Base-by-base conservation (phyloP, 2,888 invertebrate genomes). In the Drosophila limbata region DNA sequence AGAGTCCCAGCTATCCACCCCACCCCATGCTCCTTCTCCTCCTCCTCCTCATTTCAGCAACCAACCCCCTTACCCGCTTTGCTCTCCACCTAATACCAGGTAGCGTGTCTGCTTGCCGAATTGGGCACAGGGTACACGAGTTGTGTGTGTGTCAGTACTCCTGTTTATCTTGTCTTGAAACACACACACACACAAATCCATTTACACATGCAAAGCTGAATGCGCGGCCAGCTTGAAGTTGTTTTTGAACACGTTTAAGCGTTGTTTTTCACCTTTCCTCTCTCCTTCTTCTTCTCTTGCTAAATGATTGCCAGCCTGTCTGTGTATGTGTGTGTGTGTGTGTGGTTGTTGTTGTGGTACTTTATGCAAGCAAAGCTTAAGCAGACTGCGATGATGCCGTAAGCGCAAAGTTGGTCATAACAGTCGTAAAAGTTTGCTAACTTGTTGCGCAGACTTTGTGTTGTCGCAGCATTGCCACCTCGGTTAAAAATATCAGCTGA, bases 321-420 rank as follows among this genome's bases (percentile, higher is more conserved):
- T 37, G 15, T 63, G 28, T 47, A 21, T 57, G 39, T 61, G 47
- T 59, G 44, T 62, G 44, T 52, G 39, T 71, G 45, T 62, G 25
- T 64, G 21, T 63, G 25, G 66, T 25, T 65, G 39, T 45, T 35
- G 67, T 61, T 65, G 68, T 75, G 72, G 70, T 77, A 84, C 72
- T 88, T 80, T 85, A 73, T 88, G 88, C 84, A 88, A 88, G 80
- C 88, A 69, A 66, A 72, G 69, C 66, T 82, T 72, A 70, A 79
- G 84, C 77, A 60, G 57, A 42, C 72, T n/a, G 47, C 59, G 48
- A 63, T 68, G 83, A 84, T 84, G 84, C 84, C 84, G 84, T 84
- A 84, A 84, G 84, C 81, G 79, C 80, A 64, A 84, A 86, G 88
- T 87, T 86, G 90, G 84, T 80, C 84, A 84, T 83, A 89, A 83